These are phyloP conservation scores for Stratiomys singularior DNA, from an alignment of 2,888 invertebrate species.

Conservation along the genomic window DNA sequence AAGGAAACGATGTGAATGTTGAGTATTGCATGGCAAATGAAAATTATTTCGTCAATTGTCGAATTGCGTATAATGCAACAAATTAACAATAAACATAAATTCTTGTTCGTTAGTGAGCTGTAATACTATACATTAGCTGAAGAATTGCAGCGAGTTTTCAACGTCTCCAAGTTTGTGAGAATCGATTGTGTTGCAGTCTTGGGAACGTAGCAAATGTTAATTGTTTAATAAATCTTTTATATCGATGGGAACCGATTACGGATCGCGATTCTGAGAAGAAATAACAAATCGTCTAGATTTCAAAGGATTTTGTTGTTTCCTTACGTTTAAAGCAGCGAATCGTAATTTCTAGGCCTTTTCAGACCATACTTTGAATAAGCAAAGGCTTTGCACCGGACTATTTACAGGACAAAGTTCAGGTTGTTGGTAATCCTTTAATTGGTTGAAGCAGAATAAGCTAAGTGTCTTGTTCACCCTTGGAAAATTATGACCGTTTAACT, in stretches of 20 bases:
- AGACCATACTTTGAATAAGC: no score
- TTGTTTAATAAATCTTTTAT: background rate
- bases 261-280: background rate
- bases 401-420: no score
- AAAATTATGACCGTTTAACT: no score
- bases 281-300: no score
- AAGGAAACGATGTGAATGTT: background rate
- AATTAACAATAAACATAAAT: slow-evolving; percentile 22
- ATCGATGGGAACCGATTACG: slow-evolving; percentile 2
- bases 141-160: background rate
- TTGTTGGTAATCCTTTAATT: no score
- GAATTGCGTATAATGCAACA: slow-evolving; percentile 30
- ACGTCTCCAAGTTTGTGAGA: background rate
- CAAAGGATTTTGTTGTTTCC: no score
- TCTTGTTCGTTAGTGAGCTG: background rate
- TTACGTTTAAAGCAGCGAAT: no score
- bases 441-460: no score
- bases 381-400: no score
- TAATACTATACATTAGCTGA: slow-evolving; percentile 21
- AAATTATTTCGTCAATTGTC: background rate
- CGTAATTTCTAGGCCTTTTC: no score
- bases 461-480: no score
- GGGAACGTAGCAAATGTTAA: background rate
- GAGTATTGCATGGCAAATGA: background rate
- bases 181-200: background rate